Percentiles rank a stretch among this genome's conserved stretches.
These are phyloP conservation scores for Lucilia cuprina DNA, from an alignment of 1,140 invertebrate genomes.

Conservation along the genomic window DNA sequence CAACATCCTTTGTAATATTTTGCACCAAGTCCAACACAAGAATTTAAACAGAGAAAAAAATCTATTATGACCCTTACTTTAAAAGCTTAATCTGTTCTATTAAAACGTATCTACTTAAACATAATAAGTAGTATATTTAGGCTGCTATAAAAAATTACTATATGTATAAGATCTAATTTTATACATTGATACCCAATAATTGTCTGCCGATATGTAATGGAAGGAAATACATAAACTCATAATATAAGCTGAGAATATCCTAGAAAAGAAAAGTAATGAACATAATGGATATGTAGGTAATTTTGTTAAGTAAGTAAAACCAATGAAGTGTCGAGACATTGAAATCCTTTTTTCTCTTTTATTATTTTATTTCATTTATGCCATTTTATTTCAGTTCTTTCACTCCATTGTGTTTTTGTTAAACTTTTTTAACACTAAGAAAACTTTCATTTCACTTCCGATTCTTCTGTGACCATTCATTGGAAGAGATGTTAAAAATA, in stretches of 20 bases:
- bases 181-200: background rate
- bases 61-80: too few species aligned
- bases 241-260: background rate
- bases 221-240: background rate
- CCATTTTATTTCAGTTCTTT: background rate
- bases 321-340: constrained; percentile 22
- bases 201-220: background rate
- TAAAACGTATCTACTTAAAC: too few species aligned
- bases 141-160: background rate
- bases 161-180: background rate
- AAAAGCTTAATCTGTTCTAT: too few species aligned
- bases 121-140: too few species aligned
- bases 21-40: too few species aligned
- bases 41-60: too few species aligned
- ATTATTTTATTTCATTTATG: background rate
- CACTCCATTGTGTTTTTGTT: background rate
- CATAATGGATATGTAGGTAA: background rate
- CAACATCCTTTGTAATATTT: too few species aligned
- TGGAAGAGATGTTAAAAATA: background rate
- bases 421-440: background rate
- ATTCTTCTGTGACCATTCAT: background rate
- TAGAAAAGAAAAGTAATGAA: background rate
- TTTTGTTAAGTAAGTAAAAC: constrained; percentile 1
- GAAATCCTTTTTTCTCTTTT: constrained; percentile 7
- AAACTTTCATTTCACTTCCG: background rate